Evolutionary conservation across 2,888 invertebrate species (phyloP), one percentile per base, ranked within the genome.

Genomic region (Cecidostiba fungosa): DNA sequence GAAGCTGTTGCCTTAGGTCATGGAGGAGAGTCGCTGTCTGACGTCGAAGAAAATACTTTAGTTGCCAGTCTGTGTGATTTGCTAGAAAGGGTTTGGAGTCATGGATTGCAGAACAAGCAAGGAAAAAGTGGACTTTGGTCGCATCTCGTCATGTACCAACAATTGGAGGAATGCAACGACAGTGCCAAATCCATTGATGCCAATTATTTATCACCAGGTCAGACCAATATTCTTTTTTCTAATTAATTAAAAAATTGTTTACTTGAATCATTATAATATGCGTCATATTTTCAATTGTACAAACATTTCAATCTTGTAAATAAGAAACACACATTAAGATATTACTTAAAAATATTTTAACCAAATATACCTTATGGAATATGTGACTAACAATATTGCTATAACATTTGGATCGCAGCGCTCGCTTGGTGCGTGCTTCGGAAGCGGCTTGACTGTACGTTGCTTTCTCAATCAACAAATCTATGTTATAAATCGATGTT

Each of bases 111-210:
- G 90, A 97, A 97, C 87, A 99, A 99, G 93, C 97, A 98, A 94
- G 99, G 99, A 12, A 99, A 99, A 94, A 99, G 99, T 0, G 98
- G 99, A 0, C 94, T 99, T 6, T 99, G 99, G 99, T 97, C 98
- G 86, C 99, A 99, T 94, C 95, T 99, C 82, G 95, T 97, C 23
- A 97, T 97, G 91, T 99, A 97, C 92, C 97, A 98, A 91, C 98
- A 98, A 91, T 92, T 96, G 89, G 97, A 97, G 91, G 97, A 97
- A 90, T 94, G 94, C 87, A 94, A 94, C 90, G 94, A 95, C 89
- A 93, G 94, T 76, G 93, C 94, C 87, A 94, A 95, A 92, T 94
- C 94, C 3, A 93, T 95, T 88, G 95, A 96, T 93, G 94, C 95
- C 5, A 95, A 95, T 91, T 95, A 94, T 90, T 92, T 96, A 50